Evolutionary conservation across 2,888 invertebrate species (phyloP).

Genomic region (Polydesmus complanatus): DNA sequence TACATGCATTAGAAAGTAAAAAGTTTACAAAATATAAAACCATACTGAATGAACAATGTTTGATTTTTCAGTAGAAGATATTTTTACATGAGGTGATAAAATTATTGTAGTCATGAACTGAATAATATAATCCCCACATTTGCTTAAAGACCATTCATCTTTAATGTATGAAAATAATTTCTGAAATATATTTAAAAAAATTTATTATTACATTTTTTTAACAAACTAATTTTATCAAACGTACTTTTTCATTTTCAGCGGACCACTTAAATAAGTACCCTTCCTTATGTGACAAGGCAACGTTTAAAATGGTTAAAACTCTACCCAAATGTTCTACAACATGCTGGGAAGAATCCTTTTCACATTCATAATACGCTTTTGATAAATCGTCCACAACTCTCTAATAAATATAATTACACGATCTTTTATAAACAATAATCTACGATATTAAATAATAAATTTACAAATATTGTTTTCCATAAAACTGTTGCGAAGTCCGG

Average conservation of each 20-base stretch:
- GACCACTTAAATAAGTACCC: background rate
- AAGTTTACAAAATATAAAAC: background rate
- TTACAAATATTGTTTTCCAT: slow-evolving; percentile 20
- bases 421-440: background rate
- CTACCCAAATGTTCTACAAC: slow-evolving; percentile 4
- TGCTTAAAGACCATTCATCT: background rate
- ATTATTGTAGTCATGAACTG: background rate
- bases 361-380: background rate
- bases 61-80: background rate
- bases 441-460: background rate
- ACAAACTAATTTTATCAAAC: background rate
- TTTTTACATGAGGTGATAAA: background rate
- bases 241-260: background rate
- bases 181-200: slow-evolving; percentile 8
- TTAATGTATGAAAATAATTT: background rate
- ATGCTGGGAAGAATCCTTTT: background rate
- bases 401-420: background rate
- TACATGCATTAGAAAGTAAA: background rate
- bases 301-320: slow-evolving; percentile 6
- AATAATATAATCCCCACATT: background rate
- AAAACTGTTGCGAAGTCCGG: slow-evolving; percentile 9
- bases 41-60: background rate
- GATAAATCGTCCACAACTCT: slow-evolving; percentile 6
- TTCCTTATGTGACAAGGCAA: background rate
- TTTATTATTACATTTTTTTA: too few species aligned